Evolutionary conservation across 2,888 invertebrate genomes (phyloP).

Genomic region (Epirrhoe alternata): DNA sequence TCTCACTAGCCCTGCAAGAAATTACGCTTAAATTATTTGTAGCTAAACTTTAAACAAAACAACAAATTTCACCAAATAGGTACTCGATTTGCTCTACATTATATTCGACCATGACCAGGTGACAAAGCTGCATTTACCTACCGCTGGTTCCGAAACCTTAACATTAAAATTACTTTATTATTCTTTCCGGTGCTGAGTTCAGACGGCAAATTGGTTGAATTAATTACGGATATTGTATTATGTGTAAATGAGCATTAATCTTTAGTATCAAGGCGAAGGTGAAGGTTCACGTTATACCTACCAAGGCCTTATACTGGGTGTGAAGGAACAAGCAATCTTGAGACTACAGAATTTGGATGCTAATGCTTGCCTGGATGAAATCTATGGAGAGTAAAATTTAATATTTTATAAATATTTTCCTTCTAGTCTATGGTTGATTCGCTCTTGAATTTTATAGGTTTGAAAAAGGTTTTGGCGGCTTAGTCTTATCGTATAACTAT

Average conservation of each 20-base stretch:
- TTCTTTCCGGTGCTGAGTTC: slow-evolving; percentile 38
- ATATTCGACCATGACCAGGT: slow-evolving; percentile 66
- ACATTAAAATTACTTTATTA: slow-evolving; percentile 41
- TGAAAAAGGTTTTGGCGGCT: not conserved
- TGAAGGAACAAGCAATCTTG: not conserved
- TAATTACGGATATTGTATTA: slow-evolving; percentile 41
- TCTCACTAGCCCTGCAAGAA: no score
- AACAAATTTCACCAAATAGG: slow-evolving; percentile 3
- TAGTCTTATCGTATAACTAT: slow-evolving; percentile 6
- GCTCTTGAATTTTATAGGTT: not conserved
- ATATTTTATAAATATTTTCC: no score
- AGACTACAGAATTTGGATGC: not conserved
- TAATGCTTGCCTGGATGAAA: no score
- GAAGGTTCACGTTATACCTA: slow-evolving; percentile 18
- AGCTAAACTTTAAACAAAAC: no score
- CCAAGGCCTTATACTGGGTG: not conserved
- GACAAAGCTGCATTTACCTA: slow-evolving; percentile 38
- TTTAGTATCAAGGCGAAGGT: slow-evolving; percentile 28
- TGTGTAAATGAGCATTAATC: slow-evolving; percentile 31
- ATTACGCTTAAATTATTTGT: no score
- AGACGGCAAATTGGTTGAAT: slow-evolving; percentile 35
- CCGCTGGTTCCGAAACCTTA: slow-evolving; percentile 35
- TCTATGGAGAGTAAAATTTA: no score
- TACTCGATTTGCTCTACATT: slow-evolving; percentile 57
- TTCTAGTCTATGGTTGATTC: no score